phyloP scores from a whole-genome alignment of 2,113 vertebrate species.

The Calyptommatus sinebrachiatus region DNA sequence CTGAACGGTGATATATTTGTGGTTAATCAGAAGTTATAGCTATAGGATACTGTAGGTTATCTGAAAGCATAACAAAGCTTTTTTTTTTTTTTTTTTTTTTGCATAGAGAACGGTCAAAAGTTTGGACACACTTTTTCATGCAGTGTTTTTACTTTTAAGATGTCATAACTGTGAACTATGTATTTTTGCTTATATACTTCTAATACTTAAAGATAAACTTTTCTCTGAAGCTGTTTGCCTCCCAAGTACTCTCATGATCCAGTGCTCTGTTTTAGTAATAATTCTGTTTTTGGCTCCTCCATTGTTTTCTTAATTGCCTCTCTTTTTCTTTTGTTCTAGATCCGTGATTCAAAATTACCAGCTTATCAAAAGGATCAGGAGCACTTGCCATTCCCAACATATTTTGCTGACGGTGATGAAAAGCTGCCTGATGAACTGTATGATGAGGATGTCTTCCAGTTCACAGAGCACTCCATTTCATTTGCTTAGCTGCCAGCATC shows the following conservation, averaged over 20 bases:
- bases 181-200: neutral
- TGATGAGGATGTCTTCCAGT: slow-evolving; percentile 81
- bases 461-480: slow-evolving; percentile 76
- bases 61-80: neutral
- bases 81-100: too few relatives aligned
- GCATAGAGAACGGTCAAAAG: neutral
- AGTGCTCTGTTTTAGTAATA: neutral
- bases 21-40: slow-evolving; percentile 42
- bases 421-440: slow-evolving; percentile 89
- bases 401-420: slow-evolving; percentile 86
- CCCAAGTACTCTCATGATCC: neutral
- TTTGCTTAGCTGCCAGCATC: slow-evolving; percentile 55
- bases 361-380: slow-evolving; percentile 64
- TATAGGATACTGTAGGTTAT: slow-evolving; percentile 34
- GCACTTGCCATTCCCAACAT: slow-evolving; percentile 88
- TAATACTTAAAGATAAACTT: neutral
- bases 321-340: slow-evolving; percentile 64
- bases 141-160: too few relatives aligned
- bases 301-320: neutral
- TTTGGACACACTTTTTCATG: too few relatives aligned
- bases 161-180: too few relatives aligned
- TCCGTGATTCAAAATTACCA: slow-evolving; percentile 80
- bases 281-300: neutral
- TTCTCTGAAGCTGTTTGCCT: neutral
- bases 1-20: slow-evolving; percentile 22